Conservation (phyloP, 2,797 vertebrate species). For the Poliocrania exsul region DNA sequence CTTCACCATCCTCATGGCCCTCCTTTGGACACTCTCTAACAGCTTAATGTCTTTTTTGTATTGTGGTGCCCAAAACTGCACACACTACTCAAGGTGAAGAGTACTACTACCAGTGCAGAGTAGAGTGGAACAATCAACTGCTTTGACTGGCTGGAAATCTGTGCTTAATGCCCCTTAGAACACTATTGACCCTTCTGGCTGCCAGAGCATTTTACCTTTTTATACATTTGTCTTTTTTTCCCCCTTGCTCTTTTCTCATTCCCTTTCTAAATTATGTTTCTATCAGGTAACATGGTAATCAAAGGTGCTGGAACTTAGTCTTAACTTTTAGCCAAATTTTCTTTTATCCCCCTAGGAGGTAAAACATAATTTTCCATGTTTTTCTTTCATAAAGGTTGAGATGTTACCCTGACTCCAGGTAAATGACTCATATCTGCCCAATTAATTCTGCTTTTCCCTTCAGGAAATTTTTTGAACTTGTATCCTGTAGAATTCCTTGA, state of each 20-base stretch:
- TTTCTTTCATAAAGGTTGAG: background rate
- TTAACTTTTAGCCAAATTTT: background rate
- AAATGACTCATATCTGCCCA: background rate
- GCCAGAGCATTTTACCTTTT: background rate
- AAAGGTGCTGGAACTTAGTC: background rate
- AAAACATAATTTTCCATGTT: background rate
- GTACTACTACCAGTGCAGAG: background rate
- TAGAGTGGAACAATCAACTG: background rate
- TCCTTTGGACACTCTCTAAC: background rate
- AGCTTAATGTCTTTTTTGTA: background rate
- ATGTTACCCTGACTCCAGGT: background rate
- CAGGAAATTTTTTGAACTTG: slow-evolving; percentile 22
- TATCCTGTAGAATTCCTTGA: slow-evolving; percentile 14
- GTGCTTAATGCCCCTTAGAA: background rate
- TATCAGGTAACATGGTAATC: background rate
- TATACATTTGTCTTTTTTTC: background rate
- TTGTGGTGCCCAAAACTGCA: background rate
- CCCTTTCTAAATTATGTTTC: background rate
- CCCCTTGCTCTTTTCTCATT: rapidly evolving
- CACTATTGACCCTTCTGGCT: rapidly evolving
- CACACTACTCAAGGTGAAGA: too few species aligned
- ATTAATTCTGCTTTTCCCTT: background rate
- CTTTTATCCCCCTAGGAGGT: background rate
- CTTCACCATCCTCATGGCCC: background rate
- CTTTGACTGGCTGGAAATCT: background rate